phyloP scores from a whole-genome alignment of 2,113 vertebrate species.

The Mirza zaza region DNA sequence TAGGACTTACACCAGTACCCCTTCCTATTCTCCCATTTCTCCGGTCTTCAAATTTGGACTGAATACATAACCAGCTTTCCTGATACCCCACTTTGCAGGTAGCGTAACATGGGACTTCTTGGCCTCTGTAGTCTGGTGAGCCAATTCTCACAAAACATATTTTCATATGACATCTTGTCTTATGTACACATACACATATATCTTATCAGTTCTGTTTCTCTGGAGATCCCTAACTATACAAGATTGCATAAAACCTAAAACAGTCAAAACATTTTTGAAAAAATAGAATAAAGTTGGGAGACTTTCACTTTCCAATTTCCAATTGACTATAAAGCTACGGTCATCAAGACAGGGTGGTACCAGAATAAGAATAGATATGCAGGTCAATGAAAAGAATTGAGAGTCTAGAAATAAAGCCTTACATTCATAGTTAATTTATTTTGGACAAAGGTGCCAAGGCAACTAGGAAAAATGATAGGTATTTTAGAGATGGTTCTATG shows the following conservation, averaged over 20 bases:
- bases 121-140: too few species aligned
- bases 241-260: not conserved
- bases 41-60: not conserved
- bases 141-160: not conserved
- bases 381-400: not conserved
- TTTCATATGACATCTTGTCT: not conserved
- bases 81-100: not conserved
- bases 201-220: not conserved
- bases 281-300: not conserved
- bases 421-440: not conserved
- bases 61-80: not conserved
- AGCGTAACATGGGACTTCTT: not conserved
- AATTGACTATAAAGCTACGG: not conserved
- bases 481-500: not conserved
- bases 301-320: not conserved
- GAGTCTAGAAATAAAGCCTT: slow-evolving; percentile 3
- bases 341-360: not conserved
- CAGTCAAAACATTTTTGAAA: not conserved
- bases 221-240: not conserved
- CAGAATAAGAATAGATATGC: not conserved
- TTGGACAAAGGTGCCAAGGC: not conserved
- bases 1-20: not conserved
- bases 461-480: not conserved
- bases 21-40: not conserved
- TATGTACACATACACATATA: not conserved